Evolutionary conservation across 2,113 vertebrate species (phyloP), one percentile per base, ranked within the genome.

Genomic region (Cebidichthys violaceus): DNA sequence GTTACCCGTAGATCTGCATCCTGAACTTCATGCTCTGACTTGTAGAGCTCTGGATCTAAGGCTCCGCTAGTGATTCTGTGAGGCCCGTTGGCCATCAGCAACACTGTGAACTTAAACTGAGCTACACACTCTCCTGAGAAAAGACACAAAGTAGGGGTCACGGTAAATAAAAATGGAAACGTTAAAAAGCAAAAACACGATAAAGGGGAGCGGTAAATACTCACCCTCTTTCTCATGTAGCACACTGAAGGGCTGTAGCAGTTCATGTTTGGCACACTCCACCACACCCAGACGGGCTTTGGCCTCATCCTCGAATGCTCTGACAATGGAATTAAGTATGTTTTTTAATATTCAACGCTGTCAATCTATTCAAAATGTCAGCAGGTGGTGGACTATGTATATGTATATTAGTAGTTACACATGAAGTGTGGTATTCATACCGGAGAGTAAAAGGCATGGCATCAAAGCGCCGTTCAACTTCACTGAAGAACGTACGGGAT

Each of bases 31-130:
- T 97, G 90, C 88, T 98, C 96, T 0, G 98, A 99, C 92, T 97
- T 97, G 94, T 97, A 99, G 82, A 97, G 90, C 41, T 99, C 98
- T 0, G 96, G 95, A 4, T 99, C 96, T 7, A 97, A 97, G 70
- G 94, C 95, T 54, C 97, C 96, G 1, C 93, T 96, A 54, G 98
- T 99, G 96, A 99, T 99, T 94, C 97, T 87, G 96, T 99, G 97
- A 60, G 97, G 96, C 0, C 98, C 98, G 20, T 99, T 99, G 79
- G 97, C 96, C 98, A 99, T 99, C 82, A 99, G 94, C 70, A 99
- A 93, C 92, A 99, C 97, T 41, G 98, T 99, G 95, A 99, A 99
- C 92, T 99, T 99, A 93, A 99, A 99, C 96, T 99, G 97, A 31
- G 97, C 98, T 39, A 99, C 98, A 52, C 93, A 95, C 91, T 99